Base-by-base conservation (phyloP, 2,113 vertebrate genomes). In the Lophius piscatorius region DNA sequence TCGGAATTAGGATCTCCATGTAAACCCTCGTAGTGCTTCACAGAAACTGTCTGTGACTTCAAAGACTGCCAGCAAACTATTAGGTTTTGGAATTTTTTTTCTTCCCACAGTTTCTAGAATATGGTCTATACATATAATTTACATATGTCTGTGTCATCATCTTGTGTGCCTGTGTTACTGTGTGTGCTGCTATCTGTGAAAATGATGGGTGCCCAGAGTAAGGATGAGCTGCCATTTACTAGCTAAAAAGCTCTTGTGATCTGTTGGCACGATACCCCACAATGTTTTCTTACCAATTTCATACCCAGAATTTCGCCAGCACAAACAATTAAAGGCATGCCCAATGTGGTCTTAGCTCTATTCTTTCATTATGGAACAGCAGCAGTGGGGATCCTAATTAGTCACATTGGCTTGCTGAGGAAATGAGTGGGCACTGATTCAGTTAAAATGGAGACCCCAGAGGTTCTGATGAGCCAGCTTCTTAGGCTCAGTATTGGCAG, bases 311-410 rank as follows among this genome's bases (percentile, higher is more conserved):
- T 63, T 61, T 54, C 52, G 70, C 72, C 78, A 79, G 71, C 70
- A 62, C 55, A 82, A 83, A 89, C 87, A 88, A 88, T 87, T 78
- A 82, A 83, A 81, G 71, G 46, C 60, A 70, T 29, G 39, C 76
- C 80, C 74, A 61, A 84, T 87, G 84, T 69, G 84, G 83, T 84
- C 74, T 63, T 71, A 57, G 75, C 71, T 70, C 34, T 38, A 63
- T 83, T 78, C 81, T 82, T 82, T 81, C 65, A 83, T 87, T 81
- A 55, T 62, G 79, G 82, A 81, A 83, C 84, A 80, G 74, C 49
- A 63, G 73, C 77, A 64, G 74, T 78, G 40, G 69, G 80, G 83
- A 70, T 66, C 56, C 69, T 81, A 84, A 85, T 89, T 88, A 88
- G 78, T 78, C 28, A 18, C 35, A 26, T 48, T 70, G 61, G 81